Evolutionary conservation across 2,888 invertebrate species (phyloP).

Genomic region (Monopis laevigella): DNA sequence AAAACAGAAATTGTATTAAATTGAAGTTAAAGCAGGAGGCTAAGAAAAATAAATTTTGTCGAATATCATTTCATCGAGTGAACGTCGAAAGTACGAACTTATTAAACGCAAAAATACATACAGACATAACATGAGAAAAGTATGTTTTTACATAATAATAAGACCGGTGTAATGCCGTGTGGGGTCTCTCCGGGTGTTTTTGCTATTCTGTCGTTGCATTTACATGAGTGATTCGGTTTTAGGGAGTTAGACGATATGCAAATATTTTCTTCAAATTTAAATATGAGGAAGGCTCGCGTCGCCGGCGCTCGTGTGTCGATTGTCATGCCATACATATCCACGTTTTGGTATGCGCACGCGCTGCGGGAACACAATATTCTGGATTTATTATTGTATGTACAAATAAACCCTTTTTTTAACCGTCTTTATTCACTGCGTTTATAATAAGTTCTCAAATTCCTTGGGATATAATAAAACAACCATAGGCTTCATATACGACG

Average conservation of each 20-base stretch:
- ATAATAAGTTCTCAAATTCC: too few relatives aligned
- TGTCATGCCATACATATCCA: too few relatives aligned
- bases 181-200: conserved; percentile 50
- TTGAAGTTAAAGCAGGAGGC: too few relatives aligned
- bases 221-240: conserved; percentile 53
- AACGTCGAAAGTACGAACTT: conserved; percentile 26
- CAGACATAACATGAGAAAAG: conserved; percentile 54
- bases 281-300: conserved; percentile 32
- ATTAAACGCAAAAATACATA: conserved; percentile 51
- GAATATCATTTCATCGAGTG: conserved; percentile 39
- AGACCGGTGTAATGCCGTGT: conserved; percentile 36
- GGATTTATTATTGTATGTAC: conserved; percentile 15
- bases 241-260: conserved; percentile 65
- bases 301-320: conserved; percentile 27
- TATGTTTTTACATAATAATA: conserved; percentile 54
- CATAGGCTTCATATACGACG: too few relatives aligned
- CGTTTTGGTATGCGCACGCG: conserved; percentile 37
- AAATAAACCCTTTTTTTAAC: too few relatives aligned
- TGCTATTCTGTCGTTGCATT: conserved; percentile 47
- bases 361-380: conserved; percentile 35
- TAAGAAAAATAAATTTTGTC: conserved; percentile 19
- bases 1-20: too few relatives aligned
- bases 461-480: too few relatives aligned
- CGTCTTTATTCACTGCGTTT: too few relatives aligned
- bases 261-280: conserved; percentile 59